phyloP scores from a whole-genome alignment of 2,113 vertebrate species.

The Desmodus rotundus region DNA sequence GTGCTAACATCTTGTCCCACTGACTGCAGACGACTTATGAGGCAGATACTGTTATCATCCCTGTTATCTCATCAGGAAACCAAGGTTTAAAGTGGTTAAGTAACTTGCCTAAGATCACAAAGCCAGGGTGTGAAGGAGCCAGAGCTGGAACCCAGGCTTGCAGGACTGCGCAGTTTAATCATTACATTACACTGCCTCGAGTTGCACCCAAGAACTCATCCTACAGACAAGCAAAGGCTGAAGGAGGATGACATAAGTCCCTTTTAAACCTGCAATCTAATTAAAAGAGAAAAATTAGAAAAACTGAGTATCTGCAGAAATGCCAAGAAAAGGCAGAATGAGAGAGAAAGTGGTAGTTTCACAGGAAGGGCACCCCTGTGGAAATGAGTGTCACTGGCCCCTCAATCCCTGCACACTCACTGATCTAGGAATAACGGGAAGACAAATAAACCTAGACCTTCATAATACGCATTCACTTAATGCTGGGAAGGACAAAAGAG shows the following conservation, averaged over 20 bases:
- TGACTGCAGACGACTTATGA: background rate
- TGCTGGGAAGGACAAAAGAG: background rate
- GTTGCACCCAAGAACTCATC: background rate
- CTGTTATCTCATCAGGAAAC: background rate
- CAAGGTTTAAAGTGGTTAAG: background rate
- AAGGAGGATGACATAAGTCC: background rate
- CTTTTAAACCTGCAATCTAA: background rate
- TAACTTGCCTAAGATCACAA: background rate
- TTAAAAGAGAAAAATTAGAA: background rate
- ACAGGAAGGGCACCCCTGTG: background rate
- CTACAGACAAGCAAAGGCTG: background rate
- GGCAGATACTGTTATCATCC: background rate
- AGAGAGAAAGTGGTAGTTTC: background rate
- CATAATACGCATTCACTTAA: background rate
- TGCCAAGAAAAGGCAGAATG: background rate
- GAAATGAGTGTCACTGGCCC: background rate
- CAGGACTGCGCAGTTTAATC: background rate
- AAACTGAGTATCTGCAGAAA: background rate
- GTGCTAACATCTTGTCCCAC: background rate
- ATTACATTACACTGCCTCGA: background rate
- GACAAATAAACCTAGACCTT: background rate
- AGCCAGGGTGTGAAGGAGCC: background rate
- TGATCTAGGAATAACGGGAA: background rate
- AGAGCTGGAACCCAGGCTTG: background rate
- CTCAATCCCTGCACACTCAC: background rate